Evolutionary conservation across 2,113 vertebrate genomes (phyloP).

Genomic region (Thymallus thymallus): DNA sequence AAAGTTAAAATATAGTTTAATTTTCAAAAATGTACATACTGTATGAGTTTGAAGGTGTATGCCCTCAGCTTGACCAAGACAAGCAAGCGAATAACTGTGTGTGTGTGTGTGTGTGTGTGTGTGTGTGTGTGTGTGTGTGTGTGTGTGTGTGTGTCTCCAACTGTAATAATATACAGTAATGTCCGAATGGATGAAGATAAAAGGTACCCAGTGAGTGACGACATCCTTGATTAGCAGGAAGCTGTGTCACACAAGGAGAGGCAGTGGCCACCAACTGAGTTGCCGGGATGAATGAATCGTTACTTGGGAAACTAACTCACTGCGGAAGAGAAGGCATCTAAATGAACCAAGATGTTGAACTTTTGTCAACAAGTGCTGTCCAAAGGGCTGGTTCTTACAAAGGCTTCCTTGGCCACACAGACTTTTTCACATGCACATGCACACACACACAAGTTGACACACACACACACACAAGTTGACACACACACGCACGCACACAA

Average conservation of each 20-base stretch:
- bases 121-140: not conserved
- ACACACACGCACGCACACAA: not conserved
- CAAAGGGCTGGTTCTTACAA: not conserved
- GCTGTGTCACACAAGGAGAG: not conserved
- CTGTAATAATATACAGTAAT: too few relatives aligned
- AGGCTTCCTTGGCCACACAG: constrained; percentile 8
- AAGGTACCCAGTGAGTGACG: not conserved
- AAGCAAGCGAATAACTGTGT: too few relatives aligned
- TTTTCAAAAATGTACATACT: too few relatives aligned
- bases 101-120: not conserved
- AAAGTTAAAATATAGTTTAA: too few relatives aligned
- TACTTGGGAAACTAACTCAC: constrained; percentile 32
- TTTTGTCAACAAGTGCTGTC: constrained; percentile 1
- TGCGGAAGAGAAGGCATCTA: constrained; percentile 16
- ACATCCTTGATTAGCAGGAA: not conserved
- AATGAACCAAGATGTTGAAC: constrained; percentile 8
- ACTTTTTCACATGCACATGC: constrained; percentile 1
- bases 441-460: not conserved
- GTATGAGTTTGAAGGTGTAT: not conserved
- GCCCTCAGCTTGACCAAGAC: too few relatives aligned
- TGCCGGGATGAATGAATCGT: constrained; percentile 28
- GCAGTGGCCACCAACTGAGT: constrained; percentile 13
- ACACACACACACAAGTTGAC: not conserved
- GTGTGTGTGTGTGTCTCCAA: too few relatives aligned
- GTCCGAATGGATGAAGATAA: not conserved